A percentile compares a stretch with the other conserved stretches of the same genome.
These are phyloP conservation scores for Lacanobia oleracea DNA, from an alignment of 2,888 invertebrate genomes.

Conservation along the genomic window DNA sequence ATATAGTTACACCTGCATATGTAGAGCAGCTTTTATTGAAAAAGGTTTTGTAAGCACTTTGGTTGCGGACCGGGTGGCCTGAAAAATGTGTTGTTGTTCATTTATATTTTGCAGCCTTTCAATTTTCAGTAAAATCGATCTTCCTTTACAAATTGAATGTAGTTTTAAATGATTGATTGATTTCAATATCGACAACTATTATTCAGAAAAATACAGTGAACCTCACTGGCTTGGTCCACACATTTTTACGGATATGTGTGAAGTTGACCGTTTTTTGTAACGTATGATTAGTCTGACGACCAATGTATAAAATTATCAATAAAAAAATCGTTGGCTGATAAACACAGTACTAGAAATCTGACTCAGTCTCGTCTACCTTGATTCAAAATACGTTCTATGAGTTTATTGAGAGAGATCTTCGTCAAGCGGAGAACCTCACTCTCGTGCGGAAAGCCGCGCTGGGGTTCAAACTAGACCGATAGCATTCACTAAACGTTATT, in stretches of 20 bases:
- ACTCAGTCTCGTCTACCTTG: neutral
- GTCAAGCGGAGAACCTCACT: too few species aligned
- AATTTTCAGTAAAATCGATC: slow-evolving; percentile 28
- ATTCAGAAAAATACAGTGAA: neutral
- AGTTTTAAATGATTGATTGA: slow-evolving; percentile 24
- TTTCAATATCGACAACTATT: slow-evolving; percentile 14
- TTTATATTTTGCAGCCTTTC: slow-evolving; percentile 38
- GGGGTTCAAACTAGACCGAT: neutral
- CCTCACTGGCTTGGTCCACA: too few species aligned
- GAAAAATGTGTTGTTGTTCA: slow-evolving; percentile 40
- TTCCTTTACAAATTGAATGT: slow-evolving; percentile 25
- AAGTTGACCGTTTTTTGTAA: neutral
- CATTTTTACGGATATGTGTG: too few species aligned
- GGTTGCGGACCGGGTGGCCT: slow-evolving; percentile 34
- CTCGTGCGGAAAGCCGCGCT: neutral
- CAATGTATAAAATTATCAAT: neutral
- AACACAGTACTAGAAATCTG: too few species aligned
- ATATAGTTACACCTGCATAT: slow-evolving; percentile 70
- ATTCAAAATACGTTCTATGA: too few species aligned
- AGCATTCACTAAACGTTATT: neutral
- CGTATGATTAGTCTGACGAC: neutral
- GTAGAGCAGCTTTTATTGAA: slow-evolving; percentile 67
- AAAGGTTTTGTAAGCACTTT: slow-evolving; percentile 62
- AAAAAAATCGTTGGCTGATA: neutral
- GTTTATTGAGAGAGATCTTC: too few species aligned